Conservation (phyloP, 2,797 vertebrate genomes). For the Vultur gryphus region DNA sequence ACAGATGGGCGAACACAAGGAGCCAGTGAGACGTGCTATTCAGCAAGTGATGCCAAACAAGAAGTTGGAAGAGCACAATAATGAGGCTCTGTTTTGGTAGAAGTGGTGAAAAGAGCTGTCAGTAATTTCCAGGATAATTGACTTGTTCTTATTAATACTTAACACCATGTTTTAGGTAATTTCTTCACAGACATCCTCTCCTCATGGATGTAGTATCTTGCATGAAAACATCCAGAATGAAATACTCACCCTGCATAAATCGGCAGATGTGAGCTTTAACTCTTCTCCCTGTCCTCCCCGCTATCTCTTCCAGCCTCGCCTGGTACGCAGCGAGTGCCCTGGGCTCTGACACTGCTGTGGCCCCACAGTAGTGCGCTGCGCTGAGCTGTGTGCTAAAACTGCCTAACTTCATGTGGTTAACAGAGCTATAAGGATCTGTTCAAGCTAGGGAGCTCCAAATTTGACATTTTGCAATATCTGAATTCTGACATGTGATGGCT, state of each 20-base stretch:
- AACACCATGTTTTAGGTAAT: not conserved
- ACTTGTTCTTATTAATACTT: not conserved
- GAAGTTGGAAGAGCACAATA: not conserved
- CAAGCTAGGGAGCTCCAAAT: not conserved
- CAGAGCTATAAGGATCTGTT: not conserved
- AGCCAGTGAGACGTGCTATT: not conserved
- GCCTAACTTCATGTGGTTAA: fast-evolving
- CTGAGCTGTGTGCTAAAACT: not conserved
- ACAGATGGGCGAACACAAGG: not conserved
- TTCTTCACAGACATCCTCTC: not conserved
- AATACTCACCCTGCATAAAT: not conserved
- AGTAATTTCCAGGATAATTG: not conserved
- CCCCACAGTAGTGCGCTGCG: too few relatives aligned
- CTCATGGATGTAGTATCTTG: not conserved
- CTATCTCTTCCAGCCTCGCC: not conserved
- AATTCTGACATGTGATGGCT: not conserved
- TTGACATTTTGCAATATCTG: not conserved
- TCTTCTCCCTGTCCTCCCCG: not conserved
- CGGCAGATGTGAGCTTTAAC: not conserved
- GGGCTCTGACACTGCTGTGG: not conserved
- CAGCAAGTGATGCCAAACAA: not conserved
- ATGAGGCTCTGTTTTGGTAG: fast-evolving
- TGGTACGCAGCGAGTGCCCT: not conserved
- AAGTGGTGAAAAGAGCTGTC: not conserved
- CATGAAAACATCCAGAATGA: not conserved